Conservation (phyloP, 2,113 vertebrate species). For the Sapajus apella region DNA sequence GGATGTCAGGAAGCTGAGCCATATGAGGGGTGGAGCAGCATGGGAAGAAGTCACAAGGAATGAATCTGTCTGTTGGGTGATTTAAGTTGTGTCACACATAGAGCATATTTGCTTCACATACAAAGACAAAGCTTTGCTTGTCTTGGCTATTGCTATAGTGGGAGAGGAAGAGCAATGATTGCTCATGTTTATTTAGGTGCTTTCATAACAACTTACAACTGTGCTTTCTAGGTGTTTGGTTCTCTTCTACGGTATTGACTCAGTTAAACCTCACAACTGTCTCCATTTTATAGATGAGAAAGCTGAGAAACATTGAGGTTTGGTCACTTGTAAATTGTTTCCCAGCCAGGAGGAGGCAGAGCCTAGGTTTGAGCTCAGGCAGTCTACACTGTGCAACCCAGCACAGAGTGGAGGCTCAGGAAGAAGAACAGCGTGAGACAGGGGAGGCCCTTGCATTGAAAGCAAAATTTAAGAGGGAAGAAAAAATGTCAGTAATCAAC, state of each 20-base stretch:
- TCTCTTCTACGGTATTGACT: background rate
- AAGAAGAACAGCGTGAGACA: background rate
- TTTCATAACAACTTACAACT: background rate
- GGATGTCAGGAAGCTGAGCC: background rate
- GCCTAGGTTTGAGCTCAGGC: background rate
- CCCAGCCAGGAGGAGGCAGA: background rate
- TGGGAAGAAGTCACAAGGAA: background rate
- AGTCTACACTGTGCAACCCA: background rate
- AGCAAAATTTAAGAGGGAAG: background rate
- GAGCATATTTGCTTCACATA: background rate
- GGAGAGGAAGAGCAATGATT: background rate
- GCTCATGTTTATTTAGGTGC: background rate
- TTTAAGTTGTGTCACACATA: background rate
- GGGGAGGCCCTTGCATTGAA: background rate
- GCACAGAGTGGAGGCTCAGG: background rate
- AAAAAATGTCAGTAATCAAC: background rate
- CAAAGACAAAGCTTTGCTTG: background rate
- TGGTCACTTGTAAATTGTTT: background rate
- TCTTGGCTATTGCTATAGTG: background rate
- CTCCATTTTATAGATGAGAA: background rate
- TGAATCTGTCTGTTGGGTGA: background rate
- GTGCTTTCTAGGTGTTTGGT: background rate
- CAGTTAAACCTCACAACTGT: background rate
- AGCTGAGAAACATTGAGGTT: background rate
- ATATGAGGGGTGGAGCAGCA: accelerated